Conservation (phyloP, 2,797 vertebrate species). For the Austrolebias charrua region DNA sequence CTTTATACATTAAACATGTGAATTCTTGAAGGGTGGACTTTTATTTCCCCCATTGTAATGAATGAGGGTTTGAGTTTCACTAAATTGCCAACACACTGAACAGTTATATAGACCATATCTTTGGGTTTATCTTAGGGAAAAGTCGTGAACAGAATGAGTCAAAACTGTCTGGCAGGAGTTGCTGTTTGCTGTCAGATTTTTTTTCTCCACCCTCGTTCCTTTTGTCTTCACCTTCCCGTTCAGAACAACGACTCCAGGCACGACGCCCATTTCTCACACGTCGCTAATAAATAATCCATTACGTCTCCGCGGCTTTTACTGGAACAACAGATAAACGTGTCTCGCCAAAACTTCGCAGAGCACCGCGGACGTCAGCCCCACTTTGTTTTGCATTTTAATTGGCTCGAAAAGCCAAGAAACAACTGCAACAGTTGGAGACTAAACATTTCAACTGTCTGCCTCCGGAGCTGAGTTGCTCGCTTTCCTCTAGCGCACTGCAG, state of each 20-base stretch:
- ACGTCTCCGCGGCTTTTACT: conserved; percentile 42
- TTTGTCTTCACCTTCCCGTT: conserved; percentile 18
- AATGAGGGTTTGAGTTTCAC: too few relatives aligned
- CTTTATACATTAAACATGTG: too few relatives aligned
- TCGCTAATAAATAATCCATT: conserved; percentile 51
- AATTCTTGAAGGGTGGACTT: too few relatives aligned
- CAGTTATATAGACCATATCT: background rate
- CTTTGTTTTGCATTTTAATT: conserved; percentile 60
- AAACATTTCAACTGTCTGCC: conserved; percentile 32
- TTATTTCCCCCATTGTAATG: too few relatives aligned
- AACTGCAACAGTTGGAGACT: conserved; percentile 39
- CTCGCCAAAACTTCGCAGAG: conserved; percentile 29
- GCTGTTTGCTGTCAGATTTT: conserved; percentile 5
- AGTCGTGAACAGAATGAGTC: conserved; percentile 19
- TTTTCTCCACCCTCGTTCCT: background rate
- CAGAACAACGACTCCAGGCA: conserved; percentile 23
- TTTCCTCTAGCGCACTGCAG: conserved; percentile 51
- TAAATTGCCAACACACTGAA: too few relatives aligned
- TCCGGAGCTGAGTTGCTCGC: conserved; percentile 31
- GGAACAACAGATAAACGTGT: conserved; percentile 34
- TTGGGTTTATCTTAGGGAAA: conserved; percentile 1
- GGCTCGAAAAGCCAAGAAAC: conserved; percentile 42
- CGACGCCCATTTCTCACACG: conserved; percentile 22
- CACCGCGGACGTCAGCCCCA: conserved; percentile 10
- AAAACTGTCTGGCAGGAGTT: conserved; percentile 18